Evolutionary conservation across 2,888 invertebrate genomes (phyloP), one percentile per base, ranked within the genome.

Genomic region (Kryphioiulus occultus): DNA sequence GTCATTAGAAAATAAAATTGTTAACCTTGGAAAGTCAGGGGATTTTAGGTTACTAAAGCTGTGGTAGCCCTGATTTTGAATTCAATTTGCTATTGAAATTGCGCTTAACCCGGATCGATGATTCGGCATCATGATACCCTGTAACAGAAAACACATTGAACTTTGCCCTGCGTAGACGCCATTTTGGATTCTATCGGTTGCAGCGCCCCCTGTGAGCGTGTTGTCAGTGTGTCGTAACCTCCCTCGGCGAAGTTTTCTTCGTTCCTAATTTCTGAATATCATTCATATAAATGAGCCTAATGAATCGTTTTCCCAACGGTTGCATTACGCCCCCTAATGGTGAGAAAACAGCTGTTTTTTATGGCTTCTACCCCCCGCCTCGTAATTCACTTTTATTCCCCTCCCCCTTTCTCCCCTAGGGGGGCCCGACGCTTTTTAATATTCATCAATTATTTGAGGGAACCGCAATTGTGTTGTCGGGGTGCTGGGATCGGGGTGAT

Each of bases 261-360:
- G 26, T 68, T 26, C 26, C 26, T n/a, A n/a, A 26, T n/a, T 68
- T 68, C 68, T 68, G 68, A 68, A 39, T 84, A 84, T 84, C 84
- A 84, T 84, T 35, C 84, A 84, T 84, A 84, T 84, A 35, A 84
- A 84, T 84, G 35, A 84, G n/a, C 39, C 84, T 84, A 84, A 84
- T 84, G 35, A 84, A 84, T 84, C 84, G 84, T 84, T 84, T 35
- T 84, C 84, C 84, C 84, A 32, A 39, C 19, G 84, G 84, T 84
- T 84, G 84, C 5, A 84, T 84, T 84, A 84, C 84, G 84, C 84
- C 42, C 35, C 42, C 35, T 84, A 39, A 39, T 35, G 42, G 39
- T 84, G 84, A 84, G 84, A 84, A 68, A 84, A 84, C 84, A 84
- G 84, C 35, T 84, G 84, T 84, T 35, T 84, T 68, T 84, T 39